These are phyloP conservation scores for Drosophila fungiperda DNA, from an alignment of 2,888 invertebrate genomes.

Conservation along the genomic window DNA sequence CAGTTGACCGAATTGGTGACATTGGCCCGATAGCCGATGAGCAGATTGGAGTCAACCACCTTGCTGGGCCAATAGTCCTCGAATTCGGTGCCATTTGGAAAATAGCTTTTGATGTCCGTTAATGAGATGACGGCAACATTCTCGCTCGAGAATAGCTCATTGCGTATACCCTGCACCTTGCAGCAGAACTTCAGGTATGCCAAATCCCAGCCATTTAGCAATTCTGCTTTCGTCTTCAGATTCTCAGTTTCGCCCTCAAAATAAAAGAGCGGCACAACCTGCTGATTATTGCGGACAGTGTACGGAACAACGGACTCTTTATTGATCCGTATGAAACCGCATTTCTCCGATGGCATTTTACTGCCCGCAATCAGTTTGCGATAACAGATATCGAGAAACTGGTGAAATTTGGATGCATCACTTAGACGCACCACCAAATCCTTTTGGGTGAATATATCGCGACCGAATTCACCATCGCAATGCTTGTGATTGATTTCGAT, in stretches of 20 bases:
- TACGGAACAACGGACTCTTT: conserved; percentile 97
- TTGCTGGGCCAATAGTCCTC: conserved; percentile 97
- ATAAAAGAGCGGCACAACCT: conserved; percentile 96
- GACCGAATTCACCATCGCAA: conserved; percentile 95
- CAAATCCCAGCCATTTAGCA: conserved; percentile 95
- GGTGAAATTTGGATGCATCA: conserved; percentile 96
- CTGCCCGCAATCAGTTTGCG: conserved; percentile 91
- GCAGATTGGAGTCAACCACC: conserved; percentile 92
- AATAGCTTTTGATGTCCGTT: conserved; percentile 95
- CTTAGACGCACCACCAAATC: conserved; percentile 95
- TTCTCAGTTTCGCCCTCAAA: conserved; percentile 95
- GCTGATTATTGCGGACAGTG: conserved; percentile 92
- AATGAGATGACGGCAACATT: conserved; percentile 96
- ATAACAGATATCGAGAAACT: conserved; percentile 95
- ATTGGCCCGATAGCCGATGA: conserved; percentile 88
- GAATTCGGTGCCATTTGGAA: conserved; percentile 94
- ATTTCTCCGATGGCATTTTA: conserved; percentile 90
- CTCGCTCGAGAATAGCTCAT: conserved; percentile 95
- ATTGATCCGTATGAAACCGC: conserved; percentile 96
- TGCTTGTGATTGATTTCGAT: conserved; percentile 97
- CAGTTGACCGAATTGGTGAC: conserved; percentile 89
- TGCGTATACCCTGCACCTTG: conserved; percentile 96
- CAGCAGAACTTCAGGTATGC: conserved; percentile 97
- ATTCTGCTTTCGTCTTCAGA: conserved; percentile 93
- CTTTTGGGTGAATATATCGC: conserved; percentile 93